Conservation (phyloP, 1,140 invertebrate genomes). For the Elysia chlorotica region DNA sequence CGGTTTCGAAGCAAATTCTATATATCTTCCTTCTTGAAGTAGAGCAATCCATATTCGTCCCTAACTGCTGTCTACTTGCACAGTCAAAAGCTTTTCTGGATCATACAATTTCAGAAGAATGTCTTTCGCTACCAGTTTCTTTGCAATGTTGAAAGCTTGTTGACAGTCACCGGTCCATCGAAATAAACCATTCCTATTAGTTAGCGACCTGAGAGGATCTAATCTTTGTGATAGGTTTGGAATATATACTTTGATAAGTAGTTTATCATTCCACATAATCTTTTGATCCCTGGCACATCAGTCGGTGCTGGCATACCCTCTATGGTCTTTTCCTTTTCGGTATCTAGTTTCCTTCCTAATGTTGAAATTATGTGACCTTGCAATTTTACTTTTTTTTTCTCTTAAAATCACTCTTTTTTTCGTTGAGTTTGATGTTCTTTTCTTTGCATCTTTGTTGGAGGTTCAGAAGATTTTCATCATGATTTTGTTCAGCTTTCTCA, state of each 20-base stretch:
- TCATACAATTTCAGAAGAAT: constrained; percentile 42
- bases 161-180: constrained; percentile 53
- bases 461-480: constrained; percentile 22
- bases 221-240: constrained; percentile 9
- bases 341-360: constrained; percentile 1
- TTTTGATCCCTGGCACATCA: neutral
- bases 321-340: neutral
- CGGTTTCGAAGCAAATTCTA: constrained; percentile 62
- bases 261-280: constrained; percentile 29
- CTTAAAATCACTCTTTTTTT: constrained; percentile 23
- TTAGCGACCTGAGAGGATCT: constrained; percentile 36
- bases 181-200: constrained; percentile 26
- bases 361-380: constrained; percentile 29
- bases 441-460: constrained; percentile 22
- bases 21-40: constrained; percentile 60
- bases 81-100: constrained; percentile 22
- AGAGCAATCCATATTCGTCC: constrained; percentile 60
- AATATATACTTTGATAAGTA: constrained; percentile 27
- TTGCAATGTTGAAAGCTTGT: constrained; percentile 35
- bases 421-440: constrained; percentile 28
- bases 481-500: constrained; percentile 10
- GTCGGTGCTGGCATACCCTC: constrained; percentile 3
- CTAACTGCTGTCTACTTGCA: constrained; percentile 39
- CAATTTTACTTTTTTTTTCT: constrained; percentile 44
- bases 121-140: constrained; percentile 28